Evolutionary conservation across 1,140 invertebrate genomes (phyloP), one percentile per base, ranked within the genome.

Genomic region (Andricus grossulariae): DNA sequence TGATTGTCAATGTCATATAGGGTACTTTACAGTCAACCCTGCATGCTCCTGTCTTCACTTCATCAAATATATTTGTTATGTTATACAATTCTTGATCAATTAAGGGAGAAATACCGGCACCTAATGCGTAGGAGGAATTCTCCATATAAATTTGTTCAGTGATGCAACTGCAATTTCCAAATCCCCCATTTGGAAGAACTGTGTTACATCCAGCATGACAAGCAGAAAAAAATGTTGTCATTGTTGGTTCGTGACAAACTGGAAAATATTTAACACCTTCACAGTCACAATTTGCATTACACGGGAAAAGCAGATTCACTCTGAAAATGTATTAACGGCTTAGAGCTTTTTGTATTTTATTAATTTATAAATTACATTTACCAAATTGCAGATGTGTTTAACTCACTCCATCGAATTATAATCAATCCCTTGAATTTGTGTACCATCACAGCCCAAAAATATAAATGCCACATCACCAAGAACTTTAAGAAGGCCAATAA

Each of bases 131-230:
- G 39, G 32, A 66, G 0, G 13, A 66, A 39, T 39, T 7, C 3
- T 8, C 10, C 13, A 57, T 13, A 10, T 54, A 21, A 75, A 71
- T 13, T 76, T 66, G 13, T 74, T 66, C 81, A 12, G 80, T 55
- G 0, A 88, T 76, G 52, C 90, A 92, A 71, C 85, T 87, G 50
- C 91, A 92, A 13, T 90, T 83, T 0, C 87, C 88, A 32, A 89
- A 92, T 25, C 85, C 84, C 0, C 87, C 87, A 45, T 89, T 85
- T 71, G 87, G 83, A 4, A 90, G 71, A 6, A 88, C 79, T 0
- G 60, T 85, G 10, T 66, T 89, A 50, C 94, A 94, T 1, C 94
- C 94, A 0, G 93, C 94, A 80, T 94, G 94, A 81, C 94, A 94
- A 12, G 94, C 91, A 10, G 93, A 94, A 84, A 93, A 94, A 78